Evolutionary conservation across 2,888 invertebrate genomes (phyloP).

Genomic region (Apotomis betuletana): DNA sequence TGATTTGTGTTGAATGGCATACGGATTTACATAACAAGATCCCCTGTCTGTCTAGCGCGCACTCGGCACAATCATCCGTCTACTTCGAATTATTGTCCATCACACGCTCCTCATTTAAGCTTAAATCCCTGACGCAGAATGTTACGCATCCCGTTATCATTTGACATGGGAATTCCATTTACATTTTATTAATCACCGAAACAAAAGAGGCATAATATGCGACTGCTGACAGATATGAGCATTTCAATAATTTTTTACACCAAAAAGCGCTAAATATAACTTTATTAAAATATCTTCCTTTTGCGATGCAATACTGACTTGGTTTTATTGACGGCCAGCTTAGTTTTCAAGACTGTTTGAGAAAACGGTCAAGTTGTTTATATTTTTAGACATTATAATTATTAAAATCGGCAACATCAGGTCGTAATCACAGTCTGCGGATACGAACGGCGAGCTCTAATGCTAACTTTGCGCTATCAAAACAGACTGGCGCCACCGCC

Average conservation of each 20-base stretch:
- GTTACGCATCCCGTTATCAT: slow-evolving; percentile 52
- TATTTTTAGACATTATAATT: slow-evolving; percentile 59
- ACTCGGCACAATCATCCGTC: slow-evolving; percentile 42
- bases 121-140: slow-evolving; percentile 8
- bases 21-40: slow-evolving; percentile 54
- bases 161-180: slow-evolving; percentile 72
- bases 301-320: slow-evolving; percentile 58
- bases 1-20: slow-evolving; percentile 56
- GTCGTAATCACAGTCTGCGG: slow-evolving; percentile 61
- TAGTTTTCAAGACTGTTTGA: slow-evolving; percentile 18
- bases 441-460: slow-evolving; percentile 46
- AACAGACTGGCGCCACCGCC: slow-evolving; percentile 59
- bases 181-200: slow-evolving; percentile 69
- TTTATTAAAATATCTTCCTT: slow-evolving; percentile 62
- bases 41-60: slow-evolving; percentile 43
- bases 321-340: slow-evolving; percentile 35
- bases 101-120: slow-evolving; percentile 17
- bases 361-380: slow-evolving; percentile 39
- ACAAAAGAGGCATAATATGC: slow-evolving; percentile 60
- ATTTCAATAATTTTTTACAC: slow-evolving; percentile 48
- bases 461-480: slow-evolving; percentile 54
- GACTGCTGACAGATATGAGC: slow-evolving; percentile 52
- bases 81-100: slow-evolving; percentile 35
- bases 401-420: slow-evolving; percentile 63
- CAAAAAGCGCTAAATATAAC: slow-evolving; percentile 18